These are phyloP conservation scores for Drosophila nebulosa DNA, from an alignment of 1,140 invertebrate genomes.

Conservation along the genomic window DNA sequence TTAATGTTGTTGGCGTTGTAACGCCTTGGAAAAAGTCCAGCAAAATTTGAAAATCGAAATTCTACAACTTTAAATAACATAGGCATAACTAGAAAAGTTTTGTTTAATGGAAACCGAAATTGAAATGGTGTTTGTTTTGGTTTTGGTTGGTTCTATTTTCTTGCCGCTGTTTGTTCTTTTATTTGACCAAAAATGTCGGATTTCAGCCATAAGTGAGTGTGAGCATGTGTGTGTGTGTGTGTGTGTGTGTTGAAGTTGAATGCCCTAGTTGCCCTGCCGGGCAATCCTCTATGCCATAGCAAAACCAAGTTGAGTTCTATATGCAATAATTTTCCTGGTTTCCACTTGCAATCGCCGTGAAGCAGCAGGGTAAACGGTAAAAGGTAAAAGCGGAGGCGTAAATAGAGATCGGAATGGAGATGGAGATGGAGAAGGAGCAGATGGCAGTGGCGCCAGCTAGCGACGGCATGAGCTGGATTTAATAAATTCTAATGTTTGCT, in stretches of 20 bases:
- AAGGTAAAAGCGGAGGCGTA: background rate
- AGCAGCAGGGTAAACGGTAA: too few species aligned
- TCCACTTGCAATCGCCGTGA: conserved; percentile 1
- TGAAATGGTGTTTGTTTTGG: conserved; percentile 9
- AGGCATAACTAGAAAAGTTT: background rate
- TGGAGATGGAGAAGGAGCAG: background rate
- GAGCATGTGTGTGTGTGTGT: too few species aligned
- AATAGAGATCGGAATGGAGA: too few species aligned
- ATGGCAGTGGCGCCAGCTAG: background rate
- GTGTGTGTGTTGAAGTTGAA: conserved; percentile 49
- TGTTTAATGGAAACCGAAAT: background rate
- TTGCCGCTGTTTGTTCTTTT: conserved; percentile 15
- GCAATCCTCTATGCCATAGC: background rate
- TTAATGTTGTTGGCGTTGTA: too few species aligned
- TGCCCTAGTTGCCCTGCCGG: conserved; percentile 16
- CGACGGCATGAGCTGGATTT: conserved; percentile 55
- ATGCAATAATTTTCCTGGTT: conserved; percentile 64
- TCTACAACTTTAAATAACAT: background rate
- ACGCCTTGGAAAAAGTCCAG: too few species aligned
- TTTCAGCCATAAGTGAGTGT: conserved; percentile 29
- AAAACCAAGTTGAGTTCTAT: conserved; percentile 58
- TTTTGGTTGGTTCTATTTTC: conserved; percentile 4
- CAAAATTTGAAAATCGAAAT: background rate
- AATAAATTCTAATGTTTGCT: conserved; percentile 78
- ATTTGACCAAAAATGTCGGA: conserved; percentile 65